These are phyloP conservation scores for Keiferia lycopersicella DNA, from an alignment of 2,888 invertebrate species.

Conservation along the genomic window DNA sequence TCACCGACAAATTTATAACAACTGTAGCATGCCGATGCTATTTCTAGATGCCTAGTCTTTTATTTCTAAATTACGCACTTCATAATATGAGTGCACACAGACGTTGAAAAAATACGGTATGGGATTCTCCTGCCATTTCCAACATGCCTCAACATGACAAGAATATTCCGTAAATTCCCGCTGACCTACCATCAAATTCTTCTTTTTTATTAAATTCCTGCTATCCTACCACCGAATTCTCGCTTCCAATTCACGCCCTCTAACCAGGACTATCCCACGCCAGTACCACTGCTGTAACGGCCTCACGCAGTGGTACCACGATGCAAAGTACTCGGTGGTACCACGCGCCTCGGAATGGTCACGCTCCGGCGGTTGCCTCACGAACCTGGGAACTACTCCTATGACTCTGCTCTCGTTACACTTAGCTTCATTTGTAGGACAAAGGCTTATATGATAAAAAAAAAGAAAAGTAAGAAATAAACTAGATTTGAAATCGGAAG, in stretches of 20 bases:
- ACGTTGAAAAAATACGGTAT: not conserved
- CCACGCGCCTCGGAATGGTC: slow-evolving; percentile 22
- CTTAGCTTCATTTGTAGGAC: not conserved
- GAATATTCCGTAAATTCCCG: too few relatives aligned
- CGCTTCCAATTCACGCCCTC: not conserved
- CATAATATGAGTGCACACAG: not conserved
- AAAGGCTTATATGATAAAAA: not conserved
- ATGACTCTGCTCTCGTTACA: slow-evolving; percentile 5
- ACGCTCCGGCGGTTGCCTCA: slow-evolving; percentile 27
- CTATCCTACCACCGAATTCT: too few relatives aligned
- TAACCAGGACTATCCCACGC: slow-evolving; percentile 26
- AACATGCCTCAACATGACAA: too few relatives aligned
- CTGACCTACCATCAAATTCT: not conserved
- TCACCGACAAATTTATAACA: too few relatives aligned
- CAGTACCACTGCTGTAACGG: not conserved
- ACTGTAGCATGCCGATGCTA: too few relatives aligned
- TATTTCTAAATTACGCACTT: too few relatives aligned
- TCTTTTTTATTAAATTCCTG: too few relatives aligned
- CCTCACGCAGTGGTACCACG: not conserved
- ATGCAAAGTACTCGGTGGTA: too few relatives aligned
- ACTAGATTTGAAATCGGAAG: not conserved
- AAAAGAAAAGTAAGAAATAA: not conserved
- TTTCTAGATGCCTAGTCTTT: too few relatives aligned
- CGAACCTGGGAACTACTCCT: slow-evolving; percentile 26
- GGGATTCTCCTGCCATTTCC: too few relatives aligned